Percentiles rank a stretch among this genome's conserved stretches.
These are phyloP conservation scores for Phaenicophaeus curvirostris DNA, from an alignment of 2,797 vertebrate genomes.

Conservation along the genomic window DNA sequence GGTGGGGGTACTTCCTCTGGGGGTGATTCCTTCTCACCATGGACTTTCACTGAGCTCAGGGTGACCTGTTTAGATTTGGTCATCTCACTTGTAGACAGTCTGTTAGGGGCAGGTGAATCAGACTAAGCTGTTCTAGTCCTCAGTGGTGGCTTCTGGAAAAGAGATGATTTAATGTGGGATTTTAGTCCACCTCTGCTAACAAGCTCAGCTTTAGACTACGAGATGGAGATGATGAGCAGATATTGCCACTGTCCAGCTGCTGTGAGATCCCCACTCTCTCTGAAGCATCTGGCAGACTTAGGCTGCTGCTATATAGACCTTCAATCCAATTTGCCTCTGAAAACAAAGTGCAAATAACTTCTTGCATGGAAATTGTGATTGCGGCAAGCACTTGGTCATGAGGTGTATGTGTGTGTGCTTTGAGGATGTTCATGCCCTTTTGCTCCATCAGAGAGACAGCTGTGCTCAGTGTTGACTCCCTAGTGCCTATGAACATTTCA, in stretches of 20 bases:
- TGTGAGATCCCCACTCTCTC: background rate
- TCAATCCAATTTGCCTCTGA: background rate
- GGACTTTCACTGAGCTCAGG: background rate
- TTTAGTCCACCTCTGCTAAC: background rate
- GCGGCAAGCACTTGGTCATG: background rate
- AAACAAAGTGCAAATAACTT: background rate
- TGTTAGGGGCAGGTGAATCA: background rate
- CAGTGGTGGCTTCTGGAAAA: background rate
- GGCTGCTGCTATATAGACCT: background rate
- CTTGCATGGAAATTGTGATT: background rate
- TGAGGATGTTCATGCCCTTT: background rate
- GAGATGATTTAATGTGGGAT: background rate
- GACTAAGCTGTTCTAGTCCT: background rate
- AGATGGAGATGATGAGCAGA: accelerated
- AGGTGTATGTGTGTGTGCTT: background rate
- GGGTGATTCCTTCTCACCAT: background rate
- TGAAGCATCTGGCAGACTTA: background rate
- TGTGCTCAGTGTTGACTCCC: background rate
- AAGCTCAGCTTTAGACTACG: background rate
- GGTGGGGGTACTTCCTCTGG: background rate
- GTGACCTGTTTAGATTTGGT: background rate
- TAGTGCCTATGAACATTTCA: background rate
- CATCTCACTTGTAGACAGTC: background rate
- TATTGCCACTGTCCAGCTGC: background rate
- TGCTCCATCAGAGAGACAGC: background rate